These are phyloP conservation scores for Sorex araneus DNA, from an alignment of 2,113 vertebrate species.

Conservation along the genomic window DNA sequence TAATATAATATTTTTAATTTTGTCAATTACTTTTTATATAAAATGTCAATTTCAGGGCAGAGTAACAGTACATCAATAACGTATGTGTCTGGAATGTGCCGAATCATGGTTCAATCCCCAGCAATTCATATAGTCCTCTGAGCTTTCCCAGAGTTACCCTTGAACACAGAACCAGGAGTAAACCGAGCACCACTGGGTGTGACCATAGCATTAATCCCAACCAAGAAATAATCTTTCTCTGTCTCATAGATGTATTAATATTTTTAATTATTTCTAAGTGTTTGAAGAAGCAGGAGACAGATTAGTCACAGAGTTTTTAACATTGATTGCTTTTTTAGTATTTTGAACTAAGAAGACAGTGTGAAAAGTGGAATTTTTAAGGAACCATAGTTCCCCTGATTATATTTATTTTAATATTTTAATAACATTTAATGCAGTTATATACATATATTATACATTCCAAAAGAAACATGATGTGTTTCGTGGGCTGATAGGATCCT, in stretches of 20 bases:
- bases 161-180: too few species aligned
- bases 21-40: too few species aligned
- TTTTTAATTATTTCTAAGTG: conserved; percentile 32
- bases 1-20: too few species aligned
- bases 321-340: neutral
- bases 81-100: too few species aligned
- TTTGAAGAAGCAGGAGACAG: neutral
- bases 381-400: neutral
- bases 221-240: neutral
- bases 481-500: neutral
- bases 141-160: too few species aligned
- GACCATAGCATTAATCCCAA: too few species aligned
- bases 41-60: too few species aligned
- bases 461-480: neutral
- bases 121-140: too few species aligned
- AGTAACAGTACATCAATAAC: too few species aligned
- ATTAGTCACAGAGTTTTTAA: neutral
- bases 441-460: neutral
- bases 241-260: neutral
- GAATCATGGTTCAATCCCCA: too few species aligned
- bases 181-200: too few species aligned
- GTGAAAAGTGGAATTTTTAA: neutral
- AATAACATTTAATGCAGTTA: neutral
- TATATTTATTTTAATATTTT: neutral
- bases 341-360: neutral